Evolutionary conservation across 2,797 vertebrate species (phyloP).

Genomic region (Ptychadena robeensis): DNA sequence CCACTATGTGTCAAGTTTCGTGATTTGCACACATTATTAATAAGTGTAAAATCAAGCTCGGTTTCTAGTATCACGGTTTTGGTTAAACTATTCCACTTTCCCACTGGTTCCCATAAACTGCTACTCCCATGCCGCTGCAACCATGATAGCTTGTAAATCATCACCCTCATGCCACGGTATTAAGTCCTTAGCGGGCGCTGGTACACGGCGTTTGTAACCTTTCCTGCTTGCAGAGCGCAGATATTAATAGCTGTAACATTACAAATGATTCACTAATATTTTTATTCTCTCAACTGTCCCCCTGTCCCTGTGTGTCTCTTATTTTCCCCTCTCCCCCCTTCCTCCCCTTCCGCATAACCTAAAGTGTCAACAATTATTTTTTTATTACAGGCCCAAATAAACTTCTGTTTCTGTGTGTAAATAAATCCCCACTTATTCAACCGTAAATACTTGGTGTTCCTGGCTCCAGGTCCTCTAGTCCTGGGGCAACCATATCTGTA

Average conservation of each 20-base stretch:
- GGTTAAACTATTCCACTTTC: slow-evolving; percentile 11
- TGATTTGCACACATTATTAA: neutral
- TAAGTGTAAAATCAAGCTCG: neutral
- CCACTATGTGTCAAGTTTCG: neutral
- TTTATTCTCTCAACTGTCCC: neutral
- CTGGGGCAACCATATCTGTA: too few species aligned
- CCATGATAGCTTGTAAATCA: slow-evolving; percentile 17
- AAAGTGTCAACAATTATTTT: too few species aligned
- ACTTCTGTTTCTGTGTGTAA: too few species aligned
- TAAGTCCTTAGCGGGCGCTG: neutral
- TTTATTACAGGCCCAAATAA: too few species aligned
- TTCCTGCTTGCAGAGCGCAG: neutral
- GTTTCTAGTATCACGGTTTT: slow-evolving; percentile 9
- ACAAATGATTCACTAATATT: too few species aligned
- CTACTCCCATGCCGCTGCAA: slow-evolving; percentile 21
- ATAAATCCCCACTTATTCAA: too few species aligned
- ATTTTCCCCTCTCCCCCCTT: too few species aligned
- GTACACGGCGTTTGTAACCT: neutral
- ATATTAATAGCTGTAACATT: neutral
- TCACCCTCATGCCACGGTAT: neutral
- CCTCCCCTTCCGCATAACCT: too few species aligned
- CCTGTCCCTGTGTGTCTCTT: too few species aligned
- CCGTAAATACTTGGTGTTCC: too few species aligned
- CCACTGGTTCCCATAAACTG: slow-evolving; percentile 20
- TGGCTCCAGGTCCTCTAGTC: too few species aligned